These are phyloP conservation scores for Ophioninae sp. DNA, from an alignment of 2,888 invertebrate species.

Conservation along the genomic window DNA sequence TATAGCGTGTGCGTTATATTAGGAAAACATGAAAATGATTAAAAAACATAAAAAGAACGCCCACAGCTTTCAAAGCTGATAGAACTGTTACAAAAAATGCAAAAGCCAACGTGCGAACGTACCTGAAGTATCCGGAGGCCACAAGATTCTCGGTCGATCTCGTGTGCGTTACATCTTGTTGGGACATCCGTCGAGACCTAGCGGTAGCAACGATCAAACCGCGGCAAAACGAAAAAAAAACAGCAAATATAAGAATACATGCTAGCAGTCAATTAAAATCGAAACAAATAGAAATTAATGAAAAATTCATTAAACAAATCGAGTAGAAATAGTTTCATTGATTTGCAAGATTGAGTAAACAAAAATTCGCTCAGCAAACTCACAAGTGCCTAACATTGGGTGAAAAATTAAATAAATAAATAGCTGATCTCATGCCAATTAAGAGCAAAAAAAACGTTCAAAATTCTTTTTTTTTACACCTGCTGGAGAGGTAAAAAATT, in stretches of 20 bases:
- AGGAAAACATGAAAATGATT: background rate
- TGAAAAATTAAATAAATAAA: background rate
- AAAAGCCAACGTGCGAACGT: slow-evolving; percentile 66
- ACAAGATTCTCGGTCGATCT: slow-evolving; percentile 78
- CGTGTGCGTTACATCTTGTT: slow-evolving; percentile 85
- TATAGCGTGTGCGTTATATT: background rate
- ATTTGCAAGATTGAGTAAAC: background rate
- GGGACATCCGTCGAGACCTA: slow-evolving; percentile 94
- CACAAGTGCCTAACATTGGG: background rate
- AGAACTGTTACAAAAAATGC: slow-evolving; percentile 30
- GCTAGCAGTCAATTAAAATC: slow-evolving; percentile 66
- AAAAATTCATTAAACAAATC: slow-evolving; percentile 35
- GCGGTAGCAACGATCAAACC: slow-evolving; percentile 70
- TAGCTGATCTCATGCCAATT: background rate
- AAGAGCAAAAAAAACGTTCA: background rate
- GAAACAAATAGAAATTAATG: slow-evolving; percentile 47
- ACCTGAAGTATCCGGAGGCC: slow-evolving; percentile 76
- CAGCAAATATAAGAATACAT: slow-evolving; percentile 73
- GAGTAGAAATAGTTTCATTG: slow-evolving; percentile 2
- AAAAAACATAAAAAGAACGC: background rate
- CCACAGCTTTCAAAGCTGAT: slow-evolving; percentile 15
- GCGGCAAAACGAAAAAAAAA: slow-evolving; percentile 83
- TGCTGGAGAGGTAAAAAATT: background rate
- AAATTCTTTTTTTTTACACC: background rate
- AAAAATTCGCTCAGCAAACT: background rate